phyloP scores from a whole-genome alignment of 2,888 invertebrate genomes.

The Clostera curtula region DNA sequence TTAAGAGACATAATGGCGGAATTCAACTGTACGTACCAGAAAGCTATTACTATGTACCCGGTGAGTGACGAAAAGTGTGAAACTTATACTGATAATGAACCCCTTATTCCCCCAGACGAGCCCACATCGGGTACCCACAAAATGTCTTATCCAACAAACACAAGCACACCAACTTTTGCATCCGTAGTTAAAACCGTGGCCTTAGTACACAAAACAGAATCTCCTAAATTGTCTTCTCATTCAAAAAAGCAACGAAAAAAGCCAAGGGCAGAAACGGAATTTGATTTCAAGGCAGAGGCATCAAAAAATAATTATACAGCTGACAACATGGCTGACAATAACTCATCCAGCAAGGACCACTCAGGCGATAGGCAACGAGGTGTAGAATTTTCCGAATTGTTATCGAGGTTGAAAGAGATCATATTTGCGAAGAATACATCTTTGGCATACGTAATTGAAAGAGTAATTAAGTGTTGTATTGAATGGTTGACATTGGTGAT shows the following conservation, averaged over 20 bases:
- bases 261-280: not conserved
- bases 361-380: not conserved
- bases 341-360: not conserved
- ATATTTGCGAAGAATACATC: not conserved
- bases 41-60: not conserved
- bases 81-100: too few species aligned
- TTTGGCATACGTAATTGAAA: not conserved
- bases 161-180: not conserved
- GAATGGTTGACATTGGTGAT: not conserved
- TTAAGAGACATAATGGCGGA: not conserved
- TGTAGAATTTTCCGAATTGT: not conserved
- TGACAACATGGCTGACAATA: not conserved
- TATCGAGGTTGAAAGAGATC: not conserved
- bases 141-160: not conserved
- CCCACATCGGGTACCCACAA: not conserved
- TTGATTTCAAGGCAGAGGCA: not conserved
- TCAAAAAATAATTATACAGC: not conserved
- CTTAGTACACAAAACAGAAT: not conserved
- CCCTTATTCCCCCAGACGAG: not conserved
- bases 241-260: not conserved
- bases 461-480: not conserved
- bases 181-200: not conserved
- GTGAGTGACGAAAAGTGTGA: too few species aligned
- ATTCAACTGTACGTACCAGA: not conserved
- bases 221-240: not conserved